Percentiles rank a stretch among this genome's conserved stretches.
Conservation (phyloP, 2,113 vertebrate species). For the Dipodomys stephensi region DNA sequence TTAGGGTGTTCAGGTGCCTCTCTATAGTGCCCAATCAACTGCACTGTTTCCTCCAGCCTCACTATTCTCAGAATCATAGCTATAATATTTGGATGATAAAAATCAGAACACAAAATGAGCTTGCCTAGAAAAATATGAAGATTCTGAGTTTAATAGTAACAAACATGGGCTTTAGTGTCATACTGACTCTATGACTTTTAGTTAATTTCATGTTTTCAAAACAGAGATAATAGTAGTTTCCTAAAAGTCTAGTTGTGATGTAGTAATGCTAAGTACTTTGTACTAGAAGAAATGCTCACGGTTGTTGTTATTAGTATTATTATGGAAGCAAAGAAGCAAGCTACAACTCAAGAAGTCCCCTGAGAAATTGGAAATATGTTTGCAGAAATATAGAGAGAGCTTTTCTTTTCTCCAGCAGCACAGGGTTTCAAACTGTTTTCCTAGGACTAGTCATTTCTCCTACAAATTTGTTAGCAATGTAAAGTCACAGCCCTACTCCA, state of each 20-base stretch:
- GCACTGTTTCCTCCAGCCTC: background rate
- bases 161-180: background rate
- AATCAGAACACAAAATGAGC: background rate
- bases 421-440: background rate
- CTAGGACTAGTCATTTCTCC: background rate
- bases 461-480: slow-evolving; percentile 19
- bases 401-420: background rate
- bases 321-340: background rate
- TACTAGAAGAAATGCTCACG: background rate
- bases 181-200: background rate
- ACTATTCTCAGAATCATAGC: background rate
- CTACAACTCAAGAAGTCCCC: background rate
- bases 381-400: background rate
- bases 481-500: background rate
- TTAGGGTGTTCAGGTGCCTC: background rate
- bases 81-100: background rate
- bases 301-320: background rate
- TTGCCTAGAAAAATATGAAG: background rate
- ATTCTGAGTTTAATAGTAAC: background rate
- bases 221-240: background rate
- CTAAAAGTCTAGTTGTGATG: background rate
- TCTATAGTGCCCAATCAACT: background rate
- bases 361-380: background rate
- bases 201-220: background rate
- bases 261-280: background rate